phyloP scores from a whole-genome alignment of 23 tunicate genomes.

The Halocynthia roretzi region DNA sequence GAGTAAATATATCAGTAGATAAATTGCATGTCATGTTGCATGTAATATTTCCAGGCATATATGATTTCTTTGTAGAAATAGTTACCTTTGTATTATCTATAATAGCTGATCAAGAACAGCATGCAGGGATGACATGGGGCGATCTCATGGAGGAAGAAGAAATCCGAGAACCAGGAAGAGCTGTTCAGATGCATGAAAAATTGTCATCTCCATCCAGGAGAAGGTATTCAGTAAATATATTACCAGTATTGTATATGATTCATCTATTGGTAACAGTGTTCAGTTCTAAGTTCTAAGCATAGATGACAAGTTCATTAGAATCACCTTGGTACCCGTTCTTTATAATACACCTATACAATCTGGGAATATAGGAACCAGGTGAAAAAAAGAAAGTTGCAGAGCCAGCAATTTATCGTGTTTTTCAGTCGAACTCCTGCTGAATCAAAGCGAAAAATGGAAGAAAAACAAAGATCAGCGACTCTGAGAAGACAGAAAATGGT shows the following conservation, averaged over 20 bases:
- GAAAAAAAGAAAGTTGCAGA: too few species aligned
- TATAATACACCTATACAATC: too few species aligned
- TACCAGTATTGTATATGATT: too few species aligned
- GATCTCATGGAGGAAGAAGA: constrained; percentile 77
- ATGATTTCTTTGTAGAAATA: too few species aligned
- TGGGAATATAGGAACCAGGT: too few species aligned
- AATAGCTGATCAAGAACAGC: constrained; percentile 39
- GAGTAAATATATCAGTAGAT: background rate
- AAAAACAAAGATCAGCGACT: constrained; percentile 81
- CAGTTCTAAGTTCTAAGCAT: too few species aligned
- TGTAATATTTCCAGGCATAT: background rate
- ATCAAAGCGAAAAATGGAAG: constrained; percentile 86
- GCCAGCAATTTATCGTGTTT: too few species aligned
- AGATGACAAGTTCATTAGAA: too few species aligned
- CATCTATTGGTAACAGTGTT: too few species aligned
- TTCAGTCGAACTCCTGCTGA: constrained; percentile 84
- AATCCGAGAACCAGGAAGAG: constrained; percentile 88
- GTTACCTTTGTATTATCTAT: background rate
- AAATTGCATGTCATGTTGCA: background rate
- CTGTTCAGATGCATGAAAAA: constrained; percentile 92
- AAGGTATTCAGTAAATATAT: constrained; percentile 19
- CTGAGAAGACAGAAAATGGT: constrained; percentile 76
- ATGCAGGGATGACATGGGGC: constrained; percentile 49
- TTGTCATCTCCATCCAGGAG: constrained; percentile 94
- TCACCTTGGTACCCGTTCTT: too few species aligned